Conservation (phyloP, 1,140 invertebrate species). For the Heliothis virescens region DNA sequence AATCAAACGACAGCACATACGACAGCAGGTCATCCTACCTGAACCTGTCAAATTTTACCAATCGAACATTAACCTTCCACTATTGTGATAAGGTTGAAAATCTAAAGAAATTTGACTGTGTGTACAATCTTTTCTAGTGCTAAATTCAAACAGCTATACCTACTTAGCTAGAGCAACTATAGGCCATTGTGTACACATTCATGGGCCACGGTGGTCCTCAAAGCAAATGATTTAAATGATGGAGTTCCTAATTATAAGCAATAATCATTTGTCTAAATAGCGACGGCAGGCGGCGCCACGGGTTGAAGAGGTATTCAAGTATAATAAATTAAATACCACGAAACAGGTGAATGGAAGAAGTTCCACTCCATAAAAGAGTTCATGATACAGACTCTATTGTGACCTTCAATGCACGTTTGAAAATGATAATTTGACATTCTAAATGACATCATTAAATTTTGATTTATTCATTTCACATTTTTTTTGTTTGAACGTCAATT, state of each 20-base stretch:
- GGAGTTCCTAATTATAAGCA: conserved; percentile 19
- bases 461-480: too few species aligned
- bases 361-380: neutral
- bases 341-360: neutral
- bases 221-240: conserved; percentile 25
- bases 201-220: neutral
- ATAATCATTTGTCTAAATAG: conserved; percentile 41
- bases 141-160: neutral
- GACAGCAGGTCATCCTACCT: too few species aligned
- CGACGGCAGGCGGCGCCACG: conserved; percentile 18
- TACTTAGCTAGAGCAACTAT: neutral
- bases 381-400: too few species aligned
- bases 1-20: too few species aligned
- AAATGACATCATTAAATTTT: too few species aligned
- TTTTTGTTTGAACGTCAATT: too few species aligned
- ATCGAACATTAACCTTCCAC: too few species aligned
- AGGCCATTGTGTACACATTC: neutral
- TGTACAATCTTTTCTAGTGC: neutral
- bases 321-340: conserved; percentile 5
- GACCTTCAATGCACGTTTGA: too few species aligned
- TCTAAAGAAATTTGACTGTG: too few species aligned
- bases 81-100: too few species aligned
- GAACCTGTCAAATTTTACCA: too few species aligned
- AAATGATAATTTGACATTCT: too few species aligned
- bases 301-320: conserved; percentile 25